phyloP scores from a whole-genome alignment of 2,113 vertebrate genomes.

The Elaphurus davidianus region DNA sequence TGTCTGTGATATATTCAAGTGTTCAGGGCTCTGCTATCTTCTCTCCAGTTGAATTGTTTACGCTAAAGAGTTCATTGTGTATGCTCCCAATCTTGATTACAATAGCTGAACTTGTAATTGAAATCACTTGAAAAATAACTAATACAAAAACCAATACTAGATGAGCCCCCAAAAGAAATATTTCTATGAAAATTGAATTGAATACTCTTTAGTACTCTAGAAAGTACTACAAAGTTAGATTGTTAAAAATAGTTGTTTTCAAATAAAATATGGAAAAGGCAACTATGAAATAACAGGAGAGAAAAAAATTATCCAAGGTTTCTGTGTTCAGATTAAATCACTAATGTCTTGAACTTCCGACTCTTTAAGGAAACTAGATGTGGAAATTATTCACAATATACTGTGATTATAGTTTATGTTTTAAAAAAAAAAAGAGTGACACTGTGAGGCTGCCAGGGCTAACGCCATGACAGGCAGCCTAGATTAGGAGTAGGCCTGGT shows the following conservation, averaged over 20 bases:
- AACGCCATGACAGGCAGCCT: too few relatives aligned
- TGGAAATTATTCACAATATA: neutral
- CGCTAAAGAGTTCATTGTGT: accelerated
- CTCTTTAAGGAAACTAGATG: neutral
- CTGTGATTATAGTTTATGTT: neutral
- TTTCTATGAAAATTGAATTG: neutral
- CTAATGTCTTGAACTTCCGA: neutral
- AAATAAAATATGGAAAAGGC: neutral
- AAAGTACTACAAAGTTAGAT: neutral
- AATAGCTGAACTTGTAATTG: neutral
- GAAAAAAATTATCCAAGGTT: neutral
- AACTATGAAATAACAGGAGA: neutral
- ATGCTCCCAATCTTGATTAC: neutral
- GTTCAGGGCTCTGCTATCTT: accelerated
- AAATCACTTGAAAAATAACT: neutral
- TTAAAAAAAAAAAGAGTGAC: neutral
- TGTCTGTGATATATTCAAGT: accelerated
- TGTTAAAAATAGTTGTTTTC: neutral
- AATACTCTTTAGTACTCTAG: neutral
- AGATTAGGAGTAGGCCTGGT: too few relatives aligned
- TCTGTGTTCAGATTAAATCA: neutral
- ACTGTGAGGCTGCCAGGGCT: too few relatives aligned
- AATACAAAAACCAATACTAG: neutral
- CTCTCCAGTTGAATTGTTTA: neutral
- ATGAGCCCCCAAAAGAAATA: neutral